These are phyloP conservation scores for Penelope pileata DNA, from an alignment of 2,113 vertebrate genomes.

Conservation along the genomic window DNA sequence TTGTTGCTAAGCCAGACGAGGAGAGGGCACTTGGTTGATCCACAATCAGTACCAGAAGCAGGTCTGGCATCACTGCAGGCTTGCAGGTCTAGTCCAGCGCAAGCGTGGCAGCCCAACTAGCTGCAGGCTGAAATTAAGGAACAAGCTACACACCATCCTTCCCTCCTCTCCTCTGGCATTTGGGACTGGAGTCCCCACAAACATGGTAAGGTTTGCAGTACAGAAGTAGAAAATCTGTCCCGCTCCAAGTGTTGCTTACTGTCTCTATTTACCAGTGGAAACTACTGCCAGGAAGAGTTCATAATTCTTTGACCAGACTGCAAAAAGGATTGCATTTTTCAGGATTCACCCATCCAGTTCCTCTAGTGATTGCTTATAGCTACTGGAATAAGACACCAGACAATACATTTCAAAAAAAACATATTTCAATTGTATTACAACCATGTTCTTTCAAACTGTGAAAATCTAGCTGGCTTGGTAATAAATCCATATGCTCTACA, in stretches of 20 bases:
- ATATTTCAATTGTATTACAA: constrained; percentile 71
- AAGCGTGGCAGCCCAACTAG: background rate
- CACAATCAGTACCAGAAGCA: background rate
- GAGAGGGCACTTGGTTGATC: background rate
- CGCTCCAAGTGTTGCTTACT: background rate
- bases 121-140: background rate
- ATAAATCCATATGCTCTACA: constrained; percentile 4
- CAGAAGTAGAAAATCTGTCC: background rate
- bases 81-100: background rate
- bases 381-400: constrained; percentile 59
- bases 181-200: background rate
- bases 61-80: background rate
- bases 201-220: background rate
- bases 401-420: constrained; percentile 55
- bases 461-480: constrained; percentile 60
- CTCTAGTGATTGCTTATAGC: background rate
- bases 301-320: background rate
- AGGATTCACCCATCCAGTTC: background rate
- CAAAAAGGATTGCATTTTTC: background rate
- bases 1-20: background rate
- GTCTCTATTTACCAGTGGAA: background rate
- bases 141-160: background rate
- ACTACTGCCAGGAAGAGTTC: background rate
- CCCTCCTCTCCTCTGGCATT: background rate
- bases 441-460: constrained; percentile 43